A percentile compares a stretch with the other conserved stretches of the same genome.
Evolutionary conservation across 2,797 vertebrate genomes (phyloP).

Genomic region (Alauda arvensis): DNA sequence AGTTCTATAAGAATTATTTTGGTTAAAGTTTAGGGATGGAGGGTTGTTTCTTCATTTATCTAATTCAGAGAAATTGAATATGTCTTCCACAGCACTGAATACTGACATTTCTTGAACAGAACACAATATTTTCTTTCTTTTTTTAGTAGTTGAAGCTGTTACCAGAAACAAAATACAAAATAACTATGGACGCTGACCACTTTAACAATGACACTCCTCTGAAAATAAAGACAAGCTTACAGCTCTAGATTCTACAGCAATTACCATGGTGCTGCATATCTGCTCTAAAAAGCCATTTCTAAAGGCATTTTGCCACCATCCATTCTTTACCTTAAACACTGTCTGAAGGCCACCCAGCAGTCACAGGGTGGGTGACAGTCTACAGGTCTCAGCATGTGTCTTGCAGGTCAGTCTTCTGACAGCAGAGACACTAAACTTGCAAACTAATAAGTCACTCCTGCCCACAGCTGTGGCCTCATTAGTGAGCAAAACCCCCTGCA

Average conservation of each 20-base stretch:
- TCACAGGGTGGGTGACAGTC: neutral
- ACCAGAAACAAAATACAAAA: neutral
- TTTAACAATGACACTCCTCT: neutral
- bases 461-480: neutral
- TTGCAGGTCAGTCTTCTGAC: neutral
- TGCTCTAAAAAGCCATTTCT: neutral
- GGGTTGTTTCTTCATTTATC: neutral
- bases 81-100: neutral
- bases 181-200: neutral
- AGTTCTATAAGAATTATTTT: neutral
- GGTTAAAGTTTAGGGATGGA: neutral
- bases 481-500: neutral
- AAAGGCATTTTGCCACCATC: neutral
- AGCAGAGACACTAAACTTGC: neutral
- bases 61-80: neutral
- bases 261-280: neutral
- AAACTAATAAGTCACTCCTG: neutral
- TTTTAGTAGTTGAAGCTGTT: neutral
- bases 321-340: neutral
- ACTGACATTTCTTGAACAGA: neutral
- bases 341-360: neutral
- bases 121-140: neutral
- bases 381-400: neutral
- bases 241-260: neutral
- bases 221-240: neutral